A percentile compares a stretch with the other conserved stretches of the same genome.
These are phyloP conservation scores for Peromyscus maniculatus DNA, from an alignment of 2,113 vertebrate genomes.

Conservation along the genomic window DNA sequence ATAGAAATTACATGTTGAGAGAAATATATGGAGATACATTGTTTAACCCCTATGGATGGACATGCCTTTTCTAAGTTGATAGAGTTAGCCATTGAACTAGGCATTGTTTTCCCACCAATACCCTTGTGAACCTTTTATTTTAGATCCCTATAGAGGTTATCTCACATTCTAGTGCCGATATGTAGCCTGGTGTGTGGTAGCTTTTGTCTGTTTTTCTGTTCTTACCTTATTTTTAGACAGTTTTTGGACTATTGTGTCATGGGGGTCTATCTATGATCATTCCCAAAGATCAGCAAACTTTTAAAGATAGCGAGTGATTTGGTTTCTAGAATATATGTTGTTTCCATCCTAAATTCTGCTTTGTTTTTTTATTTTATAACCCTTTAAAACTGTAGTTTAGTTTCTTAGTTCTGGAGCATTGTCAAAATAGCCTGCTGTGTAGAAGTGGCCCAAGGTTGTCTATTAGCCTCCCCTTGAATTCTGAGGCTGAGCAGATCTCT, in stretches of 20 bases:
- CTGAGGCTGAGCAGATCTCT: neutral
- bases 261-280: neutral
- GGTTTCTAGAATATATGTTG: neutral
- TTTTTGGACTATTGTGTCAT: neutral
- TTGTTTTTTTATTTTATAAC: conserved; percentile 12
- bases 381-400: neutral
- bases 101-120: neutral
- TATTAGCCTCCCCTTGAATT: neutral
- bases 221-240: neutral
- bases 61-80: neutral
- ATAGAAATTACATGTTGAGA: neutral
- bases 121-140: neutral
- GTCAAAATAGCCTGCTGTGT: neutral
- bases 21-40: neutral
- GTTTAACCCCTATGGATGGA: neutral
- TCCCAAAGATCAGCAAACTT: neutral
- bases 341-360: neutral
- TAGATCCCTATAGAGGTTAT: neutral
- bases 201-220: neutral
- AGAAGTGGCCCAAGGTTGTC: neutral
- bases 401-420: neutral
- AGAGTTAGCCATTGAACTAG: neutral
- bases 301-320: neutral
- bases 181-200: neutral
- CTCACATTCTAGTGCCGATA: neutral